Base-by-base conservation (phyloP, 2,888 invertebrate genomes). In the Stenoptilia bipunctidactyla region DNA sequence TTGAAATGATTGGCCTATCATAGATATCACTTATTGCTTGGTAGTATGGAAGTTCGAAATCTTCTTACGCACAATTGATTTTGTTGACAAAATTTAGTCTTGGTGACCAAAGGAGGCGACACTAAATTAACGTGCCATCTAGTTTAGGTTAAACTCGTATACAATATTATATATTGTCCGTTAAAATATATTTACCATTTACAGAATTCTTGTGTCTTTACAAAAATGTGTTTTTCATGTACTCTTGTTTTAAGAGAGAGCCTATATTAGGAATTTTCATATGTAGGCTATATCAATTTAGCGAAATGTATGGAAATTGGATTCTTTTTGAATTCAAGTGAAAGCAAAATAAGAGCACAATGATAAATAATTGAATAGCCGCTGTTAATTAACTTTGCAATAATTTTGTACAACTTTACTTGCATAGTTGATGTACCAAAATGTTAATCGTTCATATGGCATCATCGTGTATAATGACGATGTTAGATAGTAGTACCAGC, bases 211-310 rank as follows among this genome's bases (percentile, higher is more conserved):
- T 80, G 82, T 77, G 83, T 83, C 80, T 84, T 83, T 84, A 84
- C 82, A 80, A 80, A 83, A 77, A 30, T 30, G 30, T 74, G 80
- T 82, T 83, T 79, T 83, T 76, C 79, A 73, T 76, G 79, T 84
- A 85, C 85, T 85, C 85, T 85, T 85, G 79, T 84, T 84, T 84
- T 85, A 75, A 84, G 84, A 85, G 75, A 84, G 84, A 85, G 83
- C 84, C 80, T 83, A 75, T 72, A 70, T 67, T 65, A 67, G 80
- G 65, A 77, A 75, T 70, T 71, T 76, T 57, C 62, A 55, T 52
- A 53, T 51, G 50, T 62, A 58, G 61, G 57, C 56, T 54, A 52
- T 56, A 30, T 60, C 53, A 46, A 56, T 58, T 60, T 54, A 54
- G 34, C 13, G 51, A 56, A 20, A 52, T 52, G 54, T 47, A 54